Evolutionary conservation across 2,888 invertebrate species (phyloP).

Genomic region (Dicycla oo): DNA sequence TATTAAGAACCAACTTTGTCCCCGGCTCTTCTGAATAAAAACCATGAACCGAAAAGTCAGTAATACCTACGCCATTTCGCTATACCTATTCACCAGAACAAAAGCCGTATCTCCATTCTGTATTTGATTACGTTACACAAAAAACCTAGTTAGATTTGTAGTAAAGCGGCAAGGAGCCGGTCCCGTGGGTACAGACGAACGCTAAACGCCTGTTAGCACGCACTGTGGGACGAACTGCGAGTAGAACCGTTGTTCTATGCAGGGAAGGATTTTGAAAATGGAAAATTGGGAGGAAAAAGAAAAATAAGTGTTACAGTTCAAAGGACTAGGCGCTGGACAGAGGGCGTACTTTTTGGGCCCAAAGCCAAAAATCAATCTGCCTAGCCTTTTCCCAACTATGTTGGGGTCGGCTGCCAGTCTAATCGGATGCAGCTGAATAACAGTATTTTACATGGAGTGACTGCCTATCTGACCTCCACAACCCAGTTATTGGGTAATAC

Average conservation of each 20-base stretch:
- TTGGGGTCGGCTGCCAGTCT: too few species aligned
- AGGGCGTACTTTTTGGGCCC: neutral
- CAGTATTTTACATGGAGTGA: too few species aligned
- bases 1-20: neutral
- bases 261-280: conserved; percentile 59
- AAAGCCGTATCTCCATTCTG: conserved; percentile 52
- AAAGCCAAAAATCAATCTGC: too few species aligned
- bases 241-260: conserved; percentile 63
- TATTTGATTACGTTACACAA: conserved; percentile 71
- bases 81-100: conserved; percentile 16
- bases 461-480: too few species aligned
- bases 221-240: conserved; percentile 77
- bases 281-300: neutral
- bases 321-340: neutral
- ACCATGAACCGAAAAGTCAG: neutral
- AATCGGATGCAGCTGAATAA: too few species aligned
- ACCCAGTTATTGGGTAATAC: too few species aligned
- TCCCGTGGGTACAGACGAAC: conserved; percentile 77
- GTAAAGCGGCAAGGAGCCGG: conserved; percentile 76
- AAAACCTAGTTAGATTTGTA: conserved; percentile 85
- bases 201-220: conserved; percentile 91
- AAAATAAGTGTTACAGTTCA: neutral
- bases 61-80: conserved; percentile 1
- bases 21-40: neutral
- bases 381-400: too few species aligned